A percentile compares a stretch with the other conserved stretches of the same genome.
Evolutionary conservation across 2,113 vertebrate species (phyloP).

Genomic region (Platichthys stellatus): DNA sequence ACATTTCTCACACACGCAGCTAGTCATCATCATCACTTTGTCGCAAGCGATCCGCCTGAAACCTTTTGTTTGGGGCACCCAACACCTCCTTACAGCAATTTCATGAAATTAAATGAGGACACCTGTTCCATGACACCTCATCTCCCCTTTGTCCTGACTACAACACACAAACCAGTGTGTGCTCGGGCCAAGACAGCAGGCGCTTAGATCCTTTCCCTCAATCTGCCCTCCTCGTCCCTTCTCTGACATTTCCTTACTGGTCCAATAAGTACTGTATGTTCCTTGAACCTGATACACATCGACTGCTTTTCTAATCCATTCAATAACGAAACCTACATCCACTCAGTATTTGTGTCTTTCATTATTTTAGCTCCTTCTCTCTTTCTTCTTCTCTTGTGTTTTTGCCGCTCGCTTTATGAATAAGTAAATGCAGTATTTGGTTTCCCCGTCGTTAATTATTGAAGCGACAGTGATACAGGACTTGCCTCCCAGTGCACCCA

Average conservation of each 20-base stretch:
- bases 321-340: conserved; percentile 43
- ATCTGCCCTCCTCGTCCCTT: conserved; percentile 42
- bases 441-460: conserved; percentile 85
- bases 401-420: conserved; percentile 78
- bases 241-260: conserved; percentile 39
- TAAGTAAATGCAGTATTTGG: conserved; percentile 84
- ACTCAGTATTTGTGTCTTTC: conserved; percentile 56
- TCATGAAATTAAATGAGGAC: conserved; percentile 50
- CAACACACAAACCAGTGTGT: conserved; percentile 38
- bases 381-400: conserved; percentile 52
- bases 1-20: conserved; percentile 2
- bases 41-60: background rate
- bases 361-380: conserved; percentile 47
- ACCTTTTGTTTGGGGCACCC: conserved; percentile 18
- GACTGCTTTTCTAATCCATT: conserved; percentile 49
- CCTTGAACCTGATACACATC: no score
- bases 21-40: conserved; percentile 1
- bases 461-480: conserved; percentile 84
- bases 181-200: conserved; percentile 55
- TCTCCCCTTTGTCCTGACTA: conserved; percentile 45
- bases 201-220: conserved; percentile 45
- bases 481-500: conserved; percentile 80
- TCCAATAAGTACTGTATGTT: no score
- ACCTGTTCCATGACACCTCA: conserved; percentile 60
- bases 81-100: conserved; percentile 17